Percentiles rank a stretch among this genome's conserved stretches.
Conservation (phyloP, 1,140 invertebrate species). For the Drosophila albomicans region DNA sequence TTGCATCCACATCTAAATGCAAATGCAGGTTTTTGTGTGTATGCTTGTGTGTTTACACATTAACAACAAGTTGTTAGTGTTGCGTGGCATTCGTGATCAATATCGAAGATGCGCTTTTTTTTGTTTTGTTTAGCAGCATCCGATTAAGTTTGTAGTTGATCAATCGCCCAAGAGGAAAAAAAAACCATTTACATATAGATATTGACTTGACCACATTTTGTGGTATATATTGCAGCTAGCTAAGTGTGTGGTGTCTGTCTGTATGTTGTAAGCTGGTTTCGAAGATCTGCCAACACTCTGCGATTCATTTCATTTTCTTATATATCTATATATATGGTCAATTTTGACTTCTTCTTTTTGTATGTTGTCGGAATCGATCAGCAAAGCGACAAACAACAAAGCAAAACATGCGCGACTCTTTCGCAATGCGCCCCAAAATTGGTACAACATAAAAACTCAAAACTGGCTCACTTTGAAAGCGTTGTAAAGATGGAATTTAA, state of each 20-base stretch:
- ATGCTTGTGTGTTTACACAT: conserved; percentile 20
- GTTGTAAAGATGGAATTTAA: conserved; percentile 9
- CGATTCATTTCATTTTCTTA: conserved; percentile 6
- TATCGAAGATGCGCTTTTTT: conserved; percentile 34
- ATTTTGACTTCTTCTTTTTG: conserved; percentile 11
- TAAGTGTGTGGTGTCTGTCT: neutral
- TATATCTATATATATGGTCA: conserved; percentile 3
- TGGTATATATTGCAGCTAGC: conserved; percentile 43
- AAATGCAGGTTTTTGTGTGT: conserved; percentile 2
- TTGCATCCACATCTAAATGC: neutral
- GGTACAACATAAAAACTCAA: conserved; percentile 6
- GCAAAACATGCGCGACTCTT: conserved; percentile 29
- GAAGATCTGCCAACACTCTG: conserved; percentile 6
- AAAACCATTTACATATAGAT: conserved; percentile 63
- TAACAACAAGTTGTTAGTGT: conserved; percentile 42
- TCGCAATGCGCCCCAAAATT: conserved; percentile 24
- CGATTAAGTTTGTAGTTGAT: conserved; percentile 43
- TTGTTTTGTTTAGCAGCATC: conserved; percentile 6
- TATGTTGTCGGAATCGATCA: conserved; percentile 29
- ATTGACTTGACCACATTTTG: conserved; percentile 33
- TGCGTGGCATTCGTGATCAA: conserved; percentile 38
- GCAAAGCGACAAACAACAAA: conserved; percentile 14
- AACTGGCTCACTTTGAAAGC: conserved; percentile 21
- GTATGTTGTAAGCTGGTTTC: conserved; percentile 60
- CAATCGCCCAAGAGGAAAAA: conserved; percentile 39